Evolutionary conservation across 2,888 invertebrate genomes (phyloP), one percentile per base, ranked within the genome.

Genomic region (Dexiosoma caninum): DNA sequence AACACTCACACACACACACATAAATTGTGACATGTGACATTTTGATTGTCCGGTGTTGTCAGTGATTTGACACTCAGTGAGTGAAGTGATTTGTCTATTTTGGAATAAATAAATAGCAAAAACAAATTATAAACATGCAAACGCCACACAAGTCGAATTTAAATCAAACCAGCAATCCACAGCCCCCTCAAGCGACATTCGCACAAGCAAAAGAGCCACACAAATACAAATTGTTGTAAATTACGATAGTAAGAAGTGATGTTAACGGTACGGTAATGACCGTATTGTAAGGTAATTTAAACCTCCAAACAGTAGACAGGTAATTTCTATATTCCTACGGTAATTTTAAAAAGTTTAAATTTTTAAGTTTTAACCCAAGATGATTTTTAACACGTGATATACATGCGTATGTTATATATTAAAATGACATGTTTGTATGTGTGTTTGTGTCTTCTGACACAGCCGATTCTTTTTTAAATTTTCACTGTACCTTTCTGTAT

Each of bases 51-150:
- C 67, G 72, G 71, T 59, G 60, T 78, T 78, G 82, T 77, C 83
- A 82, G 83, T 83, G 83, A 83, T 83, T 83, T 84, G 83, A 81
- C 83, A 83, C 83, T 77, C 49, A 72, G 23, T 44, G 42, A 72
- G 23, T 44, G 42, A 80, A 78, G 78, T 84, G 84, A 82, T 83
- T 83, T 83, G 81, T 83, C 75, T 75, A 80, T 66, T 74, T 70
- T 75, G 27, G 32, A 60, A 37, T 30, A 60, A 51, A 40, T 19
- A 49, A 62, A n/a, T 9, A 12, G 37, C 10, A 8, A 53, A 30
- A 66, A 27, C 8, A 51, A 66, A 9, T 40, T 27, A 55, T n/a
- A 51, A 62, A 51, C 75, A 67, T 70, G 64, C 46, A 67, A 67
- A 66, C 51, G 67, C 16, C 42, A 57, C 8, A 55, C 69, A 60